Evolutionary conservation across 1,140 invertebrate species (phyloP).

Genomic region (Nephila pilipes): DNA sequence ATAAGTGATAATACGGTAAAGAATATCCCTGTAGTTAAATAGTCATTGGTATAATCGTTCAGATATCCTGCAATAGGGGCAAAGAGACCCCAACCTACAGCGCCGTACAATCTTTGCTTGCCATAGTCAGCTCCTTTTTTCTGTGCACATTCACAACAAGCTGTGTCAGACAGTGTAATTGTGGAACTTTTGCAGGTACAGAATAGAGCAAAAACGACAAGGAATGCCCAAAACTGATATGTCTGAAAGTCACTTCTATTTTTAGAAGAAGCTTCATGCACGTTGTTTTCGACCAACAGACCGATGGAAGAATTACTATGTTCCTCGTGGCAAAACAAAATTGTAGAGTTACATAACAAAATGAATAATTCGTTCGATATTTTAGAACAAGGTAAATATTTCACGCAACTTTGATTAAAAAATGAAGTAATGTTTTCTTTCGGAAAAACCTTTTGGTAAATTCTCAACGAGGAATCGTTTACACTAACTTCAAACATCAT

Average conservation of each 20-base stretch:
- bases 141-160: slow-evolving; percentile 29
- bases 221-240: slow-evolving; percentile 63
- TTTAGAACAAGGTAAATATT: background rate
- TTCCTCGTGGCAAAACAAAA: too few species aligned
- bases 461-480: too few species aligned
- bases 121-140: slow-evolving; percentile 37
- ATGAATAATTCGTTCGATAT: background rate
- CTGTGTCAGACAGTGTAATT: slow-evolving; percentile 47
- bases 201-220: background rate
- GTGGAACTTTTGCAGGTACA: background rate
- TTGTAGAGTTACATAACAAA: background rate
- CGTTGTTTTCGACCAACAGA: too few species aligned
- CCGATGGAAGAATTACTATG: too few species aligned
- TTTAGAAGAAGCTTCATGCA: background rate
- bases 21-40: background rate
- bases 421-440: background rate
- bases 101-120: slow-evolving; percentile 30
- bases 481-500: too few species aligned
- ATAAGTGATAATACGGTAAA: background rate
- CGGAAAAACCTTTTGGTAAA: too few species aligned
- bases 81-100: slow-evolving; percentile 44
- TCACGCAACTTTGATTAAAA: background rate
- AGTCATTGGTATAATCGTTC: slow-evolving; percentile 19
- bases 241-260: background rate
- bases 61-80: slow-evolving; percentile 21